A percentile compares a stretch with the other conserved stretches of the same genome.
phyloP scores from a whole-genome alignment of 2,797 vertebrate species.

The Cryptoblepharus egeriae region DNA sequence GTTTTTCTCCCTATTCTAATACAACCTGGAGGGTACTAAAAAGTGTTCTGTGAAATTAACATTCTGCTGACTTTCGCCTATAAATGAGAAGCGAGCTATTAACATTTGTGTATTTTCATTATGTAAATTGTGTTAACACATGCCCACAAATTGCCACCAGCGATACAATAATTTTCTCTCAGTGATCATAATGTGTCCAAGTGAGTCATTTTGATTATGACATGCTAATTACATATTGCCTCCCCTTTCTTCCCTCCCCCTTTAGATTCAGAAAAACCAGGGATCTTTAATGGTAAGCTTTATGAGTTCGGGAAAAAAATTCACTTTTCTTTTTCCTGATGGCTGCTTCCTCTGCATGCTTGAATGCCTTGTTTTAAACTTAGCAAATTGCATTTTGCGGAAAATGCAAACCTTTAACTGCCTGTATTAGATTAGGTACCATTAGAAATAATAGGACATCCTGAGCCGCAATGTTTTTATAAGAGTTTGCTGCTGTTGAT shows the following conservation, averaged over 20 bases:
- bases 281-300: conserved; percentile 98
- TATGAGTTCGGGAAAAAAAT: conserved; percentile 93
- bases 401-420: conserved; percentile 99
- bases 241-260: conserved; percentile 53
- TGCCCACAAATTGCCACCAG: conserved; percentile 98
- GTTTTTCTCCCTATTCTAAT: conserved; percentile 86
- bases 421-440: conserved; percentile 99
- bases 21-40: conserved; percentile 94
- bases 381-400: conserved; percentile 99
- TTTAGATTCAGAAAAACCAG: conserved; percentile 94
- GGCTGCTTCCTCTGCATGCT: conserved; percentile 93
- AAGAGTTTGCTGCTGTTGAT: conserved; percentile 99
- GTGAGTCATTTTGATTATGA: conserved; percentile 99
- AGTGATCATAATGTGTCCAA: conserved; percentile 99
- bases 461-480: conserved; percentile 96
- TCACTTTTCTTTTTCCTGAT: conserved; percentile 94
- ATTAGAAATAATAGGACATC: conserved; percentile 99
- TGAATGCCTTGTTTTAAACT: conserved; percentile 99
- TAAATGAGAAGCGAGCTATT: conserved; percentile 94
- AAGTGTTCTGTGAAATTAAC: conserved; percentile 93
- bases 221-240: conserved; percentile 99
- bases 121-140: conserved; percentile 99
- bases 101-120: conserved; percentile 99
- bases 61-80: conserved; percentile 91
- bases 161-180: conserved; percentile 97